Evolutionary conservation across 2,797 vertebrate genomes (phyloP).

Genomic region (Apogon hyalosoma): DNA sequence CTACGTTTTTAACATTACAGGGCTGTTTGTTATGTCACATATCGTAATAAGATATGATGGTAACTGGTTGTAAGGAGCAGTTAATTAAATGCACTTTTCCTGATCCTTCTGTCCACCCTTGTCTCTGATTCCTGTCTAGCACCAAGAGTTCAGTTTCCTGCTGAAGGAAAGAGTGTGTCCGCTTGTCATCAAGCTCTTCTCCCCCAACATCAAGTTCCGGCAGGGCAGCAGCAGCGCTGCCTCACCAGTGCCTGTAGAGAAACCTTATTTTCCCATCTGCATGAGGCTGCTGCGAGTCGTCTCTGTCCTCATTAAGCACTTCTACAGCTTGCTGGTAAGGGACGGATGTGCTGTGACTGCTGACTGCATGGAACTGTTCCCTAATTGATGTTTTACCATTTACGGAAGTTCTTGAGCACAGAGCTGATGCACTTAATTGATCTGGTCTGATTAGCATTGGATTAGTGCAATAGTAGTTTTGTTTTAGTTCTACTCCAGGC

Average conservation of each 20-base stretch:
- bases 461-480: slow-evolving; percentile 43
- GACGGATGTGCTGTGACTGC: background rate
- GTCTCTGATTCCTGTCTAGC: slow-evolving; percentile 78
- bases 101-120: background rate
- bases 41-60: no score
- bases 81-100: background rate
- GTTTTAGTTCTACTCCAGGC: slow-evolving; percentile 59
- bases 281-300: slow-evolving; percentile 98
- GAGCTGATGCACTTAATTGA: slow-evolving; percentile 48
- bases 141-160: slow-evolving; percentile 98
- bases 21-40: background rate
- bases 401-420: slow-evolving; percentile 28
- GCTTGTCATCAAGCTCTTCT: slow-evolving; percentile 99
- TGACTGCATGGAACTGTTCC: slow-evolving; percentile 4
- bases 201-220: slow-evolving; percentile 99
- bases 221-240: slow-evolving; percentile 91
- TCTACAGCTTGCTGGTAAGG: slow-evolving; percentile 96
- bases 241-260: slow-evolving; percentile 96
- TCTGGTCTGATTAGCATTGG: slow-evolving; percentile 54
- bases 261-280: slow-evolving; percentile 99
- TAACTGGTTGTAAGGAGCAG: no score
- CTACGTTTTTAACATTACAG: background rate
- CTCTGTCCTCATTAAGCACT: slow-evolving; percentile 98
- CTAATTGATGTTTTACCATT: slow-evolving; percentile 23
- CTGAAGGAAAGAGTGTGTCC: slow-evolving; percentile 98